A percentile compares a stretch with the other conserved stretches of the same genome.
Evolutionary conservation across 2,113 vertebrate genomes (phyloP).

Genomic region (Cervus canadensis): DNA sequence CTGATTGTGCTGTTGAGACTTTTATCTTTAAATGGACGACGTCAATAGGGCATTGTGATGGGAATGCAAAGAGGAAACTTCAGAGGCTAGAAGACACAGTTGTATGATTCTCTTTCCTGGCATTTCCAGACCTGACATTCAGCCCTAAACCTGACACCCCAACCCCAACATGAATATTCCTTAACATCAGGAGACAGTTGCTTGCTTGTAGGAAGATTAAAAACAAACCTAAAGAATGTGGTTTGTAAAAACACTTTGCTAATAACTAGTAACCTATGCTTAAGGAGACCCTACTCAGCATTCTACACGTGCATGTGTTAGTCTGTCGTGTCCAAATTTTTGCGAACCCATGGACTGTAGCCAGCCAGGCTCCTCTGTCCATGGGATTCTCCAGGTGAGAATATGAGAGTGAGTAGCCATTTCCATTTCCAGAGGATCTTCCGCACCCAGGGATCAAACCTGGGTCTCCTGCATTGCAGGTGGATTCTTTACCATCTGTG

Average conservation of each 20-base stretch:
- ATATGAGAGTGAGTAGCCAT: background rate
- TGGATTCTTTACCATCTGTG: background rate
- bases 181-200: background rate
- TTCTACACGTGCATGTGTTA: background rate
- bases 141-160: background rate
- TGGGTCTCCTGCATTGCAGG: background rate
- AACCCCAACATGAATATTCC: background rate
- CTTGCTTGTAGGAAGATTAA: background rate
- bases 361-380: background rate
- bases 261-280: background rate
- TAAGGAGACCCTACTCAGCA: background rate
- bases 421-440: background rate
- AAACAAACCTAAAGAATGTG: background rate
- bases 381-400: background rate
- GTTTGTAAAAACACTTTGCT: conserved; percentile 16
- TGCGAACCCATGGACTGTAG: background rate
- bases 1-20: background rate
- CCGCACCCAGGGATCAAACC: background rate
- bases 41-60: background rate
- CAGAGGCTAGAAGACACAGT: background rate
- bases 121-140: background rate
- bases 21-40: background rate
- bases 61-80: background rate
- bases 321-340: background rate
- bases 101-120: background rate